Percentiles rank a stretch among this genome's conserved stretches.
Conservation (phyloP, 2,113 vertebrate species). For the Silurus glanis region DNA sequence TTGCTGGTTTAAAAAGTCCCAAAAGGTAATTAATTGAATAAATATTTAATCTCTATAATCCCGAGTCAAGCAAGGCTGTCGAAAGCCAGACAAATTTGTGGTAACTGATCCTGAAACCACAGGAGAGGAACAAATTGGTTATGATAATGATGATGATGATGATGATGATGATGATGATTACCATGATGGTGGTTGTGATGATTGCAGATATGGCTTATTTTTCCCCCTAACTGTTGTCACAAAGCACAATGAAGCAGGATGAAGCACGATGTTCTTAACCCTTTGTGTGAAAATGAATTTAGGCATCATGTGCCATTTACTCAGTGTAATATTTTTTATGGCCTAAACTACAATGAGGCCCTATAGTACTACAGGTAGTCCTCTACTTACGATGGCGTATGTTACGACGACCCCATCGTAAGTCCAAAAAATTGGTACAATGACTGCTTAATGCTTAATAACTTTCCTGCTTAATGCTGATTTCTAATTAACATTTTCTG, state of each 20-base stretch:
- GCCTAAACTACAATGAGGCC: too few species aligned
- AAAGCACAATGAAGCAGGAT: conserved; percentile 1
- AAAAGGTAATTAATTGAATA: conserved; percentile 60
- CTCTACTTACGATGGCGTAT: too few species aligned
- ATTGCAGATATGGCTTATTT: not conserved
- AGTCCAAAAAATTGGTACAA: too few species aligned
- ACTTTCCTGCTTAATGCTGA: too few species aligned
- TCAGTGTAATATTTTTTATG: conserved; percentile 7
- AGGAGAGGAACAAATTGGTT: not conserved
- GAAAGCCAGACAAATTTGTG: not conserved
- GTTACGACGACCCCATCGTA: too few species aligned
- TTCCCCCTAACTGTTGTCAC: not conserved
- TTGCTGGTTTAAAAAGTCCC: conserved; percentile 52
- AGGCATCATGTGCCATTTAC: conserved; percentile 27
- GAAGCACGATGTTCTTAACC: conserved; percentile 13
- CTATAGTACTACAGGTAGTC: too few species aligned
- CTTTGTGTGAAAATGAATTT: conserved; percentile 9
- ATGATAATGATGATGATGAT: conserved; percentile 4
- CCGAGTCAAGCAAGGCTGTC: conserved; percentile 1
- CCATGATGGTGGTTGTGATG: not conserved
- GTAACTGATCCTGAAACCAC: conserved; percentile 21
- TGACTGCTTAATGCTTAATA: too few species aligned
- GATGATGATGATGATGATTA: conserved; percentile 4
- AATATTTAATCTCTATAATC: conserved; percentile 54
- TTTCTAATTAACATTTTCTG: too few species aligned